These are phyloP conservation scores for Sminthurinus aureus DNA, from an alignment of 2,888 invertebrate species.

Conservation along the genomic window DNA sequence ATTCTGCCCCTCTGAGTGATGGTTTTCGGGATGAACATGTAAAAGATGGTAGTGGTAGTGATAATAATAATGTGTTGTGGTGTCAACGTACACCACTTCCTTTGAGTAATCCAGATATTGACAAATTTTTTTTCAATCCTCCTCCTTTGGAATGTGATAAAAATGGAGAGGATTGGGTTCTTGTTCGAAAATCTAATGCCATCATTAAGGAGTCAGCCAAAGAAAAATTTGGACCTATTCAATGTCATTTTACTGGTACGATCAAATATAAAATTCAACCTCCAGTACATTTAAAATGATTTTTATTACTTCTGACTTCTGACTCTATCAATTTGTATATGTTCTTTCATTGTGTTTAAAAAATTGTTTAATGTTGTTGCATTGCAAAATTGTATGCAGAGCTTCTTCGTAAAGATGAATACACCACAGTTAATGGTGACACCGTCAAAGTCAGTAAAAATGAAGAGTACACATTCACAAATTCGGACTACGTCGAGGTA, in stretches of 20 bases:
- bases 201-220: slow-evolving; percentile 67
- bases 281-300: neutral
- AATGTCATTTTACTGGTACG: slow-evolving; percentile 68
- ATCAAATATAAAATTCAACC: neutral
- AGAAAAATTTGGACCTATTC: slow-evolving; percentile 63
- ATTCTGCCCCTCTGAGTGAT: neutral
- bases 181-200: slow-evolving; percentile 72
- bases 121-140: slow-evolving; percentile 73
- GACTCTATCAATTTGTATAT: neutral
- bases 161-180: slow-evolving; percentile 76
- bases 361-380: slow-evolving; percentile 60
- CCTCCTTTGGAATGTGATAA: slow-evolving; percentile 71
- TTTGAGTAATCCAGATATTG: slow-evolving; percentile 75
- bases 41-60: neutral
- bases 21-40: neutral
- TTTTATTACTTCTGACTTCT: slow-evolving; percentile 18
- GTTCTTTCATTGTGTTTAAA: slow-evolving; percentile 61
- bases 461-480: slow-evolving; percentile 24
- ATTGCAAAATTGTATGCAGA: slow-evolving; percentile 10
- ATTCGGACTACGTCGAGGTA: slow-evolving; percentile 32
- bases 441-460: neutral
- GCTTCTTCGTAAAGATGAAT: slow-evolving; percentile 33
- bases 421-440: slow-evolving; percentile 22
- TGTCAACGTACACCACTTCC: slow-evolving; percentile 68
- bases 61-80: neutral